Percentiles rank a stretch among this genome's conserved stretches.
phyloP scores from a whole-genome alignment of 2,113 vertebrate genomes.

The Callochromis pleurospilus region DNA sequence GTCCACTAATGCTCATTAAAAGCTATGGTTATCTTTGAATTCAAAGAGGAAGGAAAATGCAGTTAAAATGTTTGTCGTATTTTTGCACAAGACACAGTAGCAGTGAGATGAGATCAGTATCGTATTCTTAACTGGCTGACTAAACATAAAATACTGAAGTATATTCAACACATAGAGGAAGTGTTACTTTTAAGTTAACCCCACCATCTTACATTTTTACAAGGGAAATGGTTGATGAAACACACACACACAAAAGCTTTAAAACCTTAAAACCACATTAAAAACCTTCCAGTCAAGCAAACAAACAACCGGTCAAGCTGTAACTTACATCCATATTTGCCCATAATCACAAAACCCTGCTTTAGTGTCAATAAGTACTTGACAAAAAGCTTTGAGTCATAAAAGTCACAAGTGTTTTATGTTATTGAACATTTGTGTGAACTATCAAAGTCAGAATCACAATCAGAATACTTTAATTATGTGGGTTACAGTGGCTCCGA shows the following conservation, averaged over 20 bases:
- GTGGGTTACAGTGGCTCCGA: background rate
- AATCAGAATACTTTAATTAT: background rate
- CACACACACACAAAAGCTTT: background rate
- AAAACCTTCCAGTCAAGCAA: background rate
- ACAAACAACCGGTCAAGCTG: background rate
- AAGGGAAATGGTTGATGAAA: background rate
- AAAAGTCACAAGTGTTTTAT: background rate
- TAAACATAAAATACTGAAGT: background rate
- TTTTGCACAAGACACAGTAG: background rate
- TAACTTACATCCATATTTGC: background rate
- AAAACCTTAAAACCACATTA: background rate
- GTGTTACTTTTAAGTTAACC: background rate
- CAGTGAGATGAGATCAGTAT: background rate
- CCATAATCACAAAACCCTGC: background rate
- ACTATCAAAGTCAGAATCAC: background rate
- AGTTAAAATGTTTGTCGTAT: background rate
- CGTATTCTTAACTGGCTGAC: background rate
- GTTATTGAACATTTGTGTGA: background rate
- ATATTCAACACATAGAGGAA: background rate
- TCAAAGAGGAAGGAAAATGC: background rate
- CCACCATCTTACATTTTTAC: background rate
- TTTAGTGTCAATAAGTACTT: background rate
- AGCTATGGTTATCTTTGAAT: background rate
- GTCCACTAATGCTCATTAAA: background rate
- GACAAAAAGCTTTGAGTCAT: background rate